phyloP scores from a whole-genome alignment of 2,888 invertebrate species.

The Heliconius ismenius region DNA sequence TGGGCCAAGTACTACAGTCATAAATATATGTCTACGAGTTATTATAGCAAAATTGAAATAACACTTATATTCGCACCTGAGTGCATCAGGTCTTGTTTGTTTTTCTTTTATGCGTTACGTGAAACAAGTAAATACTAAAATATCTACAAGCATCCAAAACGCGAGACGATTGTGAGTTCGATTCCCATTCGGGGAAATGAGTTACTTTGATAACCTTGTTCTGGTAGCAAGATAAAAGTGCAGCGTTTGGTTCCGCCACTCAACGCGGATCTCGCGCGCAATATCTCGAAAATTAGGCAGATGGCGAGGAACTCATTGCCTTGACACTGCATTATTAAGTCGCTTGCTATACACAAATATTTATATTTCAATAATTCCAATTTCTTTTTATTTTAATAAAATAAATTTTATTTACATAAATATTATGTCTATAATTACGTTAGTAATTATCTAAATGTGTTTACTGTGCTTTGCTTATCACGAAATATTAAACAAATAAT shows the following conservation, averaged over 20 bases:
- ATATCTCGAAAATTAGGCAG: no score
- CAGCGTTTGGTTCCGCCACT: no score
- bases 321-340: no score
- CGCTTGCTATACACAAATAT: background rate
- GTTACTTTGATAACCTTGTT: background rate
- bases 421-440: background rate
- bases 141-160: background rate
- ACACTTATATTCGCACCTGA: no score
- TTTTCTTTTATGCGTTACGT: background rate
- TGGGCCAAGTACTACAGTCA: no score
- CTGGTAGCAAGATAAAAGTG: no score
- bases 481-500: constrained; percentile 4
- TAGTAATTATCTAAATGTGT: background rate
- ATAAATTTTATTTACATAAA: background rate
- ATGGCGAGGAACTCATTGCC: no score
- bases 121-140: background rate
- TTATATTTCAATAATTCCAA: background rate
- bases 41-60: no score
- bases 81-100: background rate
- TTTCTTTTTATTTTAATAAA: background rate
- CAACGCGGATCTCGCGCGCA: no score
- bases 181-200: background rate
- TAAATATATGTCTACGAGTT: background rate
- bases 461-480: background rate
- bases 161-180: background rate